phyloP scores from a whole-genome alignment of 2,797 vertebrate species.

The Myotis pilosus region DNA sequence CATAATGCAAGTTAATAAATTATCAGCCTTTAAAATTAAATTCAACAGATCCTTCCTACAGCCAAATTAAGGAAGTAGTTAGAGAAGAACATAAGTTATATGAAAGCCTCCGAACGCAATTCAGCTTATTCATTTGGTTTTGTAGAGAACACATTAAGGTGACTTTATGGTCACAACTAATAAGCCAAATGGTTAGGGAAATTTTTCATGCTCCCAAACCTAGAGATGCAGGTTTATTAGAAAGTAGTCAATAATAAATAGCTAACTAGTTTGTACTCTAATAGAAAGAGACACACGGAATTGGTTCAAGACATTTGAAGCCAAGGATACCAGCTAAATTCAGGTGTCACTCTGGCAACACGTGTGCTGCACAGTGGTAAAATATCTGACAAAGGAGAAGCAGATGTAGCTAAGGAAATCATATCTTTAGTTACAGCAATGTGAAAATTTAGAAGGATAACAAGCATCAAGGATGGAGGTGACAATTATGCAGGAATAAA shows the following conservation, averaged over 20 bases:
- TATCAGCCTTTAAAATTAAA: slow-evolving; percentile 53
- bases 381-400: slow-evolving; percentile 28
- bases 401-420: slow-evolving; percentile 25
- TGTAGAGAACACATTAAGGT: neutral
- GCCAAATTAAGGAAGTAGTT: slow-evolving; percentile 52
- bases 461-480: neutral
- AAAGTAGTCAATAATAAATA: slow-evolving; percentile 26
- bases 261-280: neutral
- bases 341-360: slow-evolving; percentile 29
- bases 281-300: neutral
- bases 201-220: neutral
- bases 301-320: neutral
- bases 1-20: slow-evolving; percentile 57
- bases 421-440: slow-evolving; percentile 54
- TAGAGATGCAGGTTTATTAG: neutral
- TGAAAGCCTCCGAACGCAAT: neutral
- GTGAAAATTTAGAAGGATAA: slow-evolving; percentile 50
- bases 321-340: neutral
- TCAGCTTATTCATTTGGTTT: neutral
- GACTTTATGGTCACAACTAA: neutral
- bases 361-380: neutral
- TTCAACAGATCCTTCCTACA: slow-evolving; percentile 11
- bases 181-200: slow-evolving; percentile 1
- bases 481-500: slow-evolving; percentile 41
- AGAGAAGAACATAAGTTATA: neutral